Conservation (phyloP, 64 coral and sea anemone genomes). For the Montipora foliosa region DNA sequence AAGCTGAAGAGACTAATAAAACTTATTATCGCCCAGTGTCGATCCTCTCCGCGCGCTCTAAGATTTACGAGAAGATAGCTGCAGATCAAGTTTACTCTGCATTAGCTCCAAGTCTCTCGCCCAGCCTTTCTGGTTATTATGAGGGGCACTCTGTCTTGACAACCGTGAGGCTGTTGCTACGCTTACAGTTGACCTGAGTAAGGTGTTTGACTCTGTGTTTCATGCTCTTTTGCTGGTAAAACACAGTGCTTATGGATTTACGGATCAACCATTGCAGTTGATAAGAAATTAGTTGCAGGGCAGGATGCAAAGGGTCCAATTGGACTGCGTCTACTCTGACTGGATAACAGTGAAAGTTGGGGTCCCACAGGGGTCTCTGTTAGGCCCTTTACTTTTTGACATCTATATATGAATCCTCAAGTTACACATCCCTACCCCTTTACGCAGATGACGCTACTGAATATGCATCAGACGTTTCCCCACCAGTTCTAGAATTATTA, state of each 20-base stretch:
- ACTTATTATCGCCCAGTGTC: not conserved
- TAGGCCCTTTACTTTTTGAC: not conserved
- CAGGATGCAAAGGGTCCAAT: constrained; percentile 1
- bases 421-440: not conserved
- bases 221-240: not conserved
- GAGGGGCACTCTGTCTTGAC: constrained; percentile 37
- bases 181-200: constrained; percentile 17
- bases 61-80: constrained; percentile 26
- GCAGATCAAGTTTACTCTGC: constrained; percentile 24
- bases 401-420: constrained; percentile 19
- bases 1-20: not conserved
- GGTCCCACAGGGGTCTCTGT: not conserved
- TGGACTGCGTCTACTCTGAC: not conserved
- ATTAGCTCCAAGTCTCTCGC: not conserved
- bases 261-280: constrained; percentile 8
- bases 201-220: constrained; percentile 1
- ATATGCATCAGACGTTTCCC: no score
- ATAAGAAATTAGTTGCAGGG: not conserved
- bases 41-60: not conserved
- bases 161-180: not conserved
- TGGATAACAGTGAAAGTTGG: not conserved
- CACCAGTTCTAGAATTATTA: not conserved
- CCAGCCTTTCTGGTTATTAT: constrained; percentile 51
- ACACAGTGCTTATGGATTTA: not conserved
- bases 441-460: not conserved